A percentile compares a stretch with the other conserved stretches of the same genome.
phyloP scores from a whole-genome alignment of 2,797 vertebrate genomes.

The Aulostomus chinensis region DNA sequence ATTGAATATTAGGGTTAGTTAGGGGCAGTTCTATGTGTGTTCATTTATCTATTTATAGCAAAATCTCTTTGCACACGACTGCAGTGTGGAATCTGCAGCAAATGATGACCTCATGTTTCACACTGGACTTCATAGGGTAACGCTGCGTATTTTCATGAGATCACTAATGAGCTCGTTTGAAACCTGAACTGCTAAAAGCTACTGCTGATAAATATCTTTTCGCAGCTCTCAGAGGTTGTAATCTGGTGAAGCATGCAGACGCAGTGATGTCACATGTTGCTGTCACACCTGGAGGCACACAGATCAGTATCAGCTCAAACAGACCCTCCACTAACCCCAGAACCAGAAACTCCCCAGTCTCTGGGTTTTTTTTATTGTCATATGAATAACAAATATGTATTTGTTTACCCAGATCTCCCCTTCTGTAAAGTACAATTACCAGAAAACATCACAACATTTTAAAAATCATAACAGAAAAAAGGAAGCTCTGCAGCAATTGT shows the following conservation, averaged over 20 bases:
- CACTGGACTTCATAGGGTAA: no score
- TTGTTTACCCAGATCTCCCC: no score
- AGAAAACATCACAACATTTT: neutral
- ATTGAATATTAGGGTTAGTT: no score
- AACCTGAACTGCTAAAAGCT: slow-evolving; percentile 40
- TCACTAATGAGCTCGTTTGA: slow-evolving; percentile 14
- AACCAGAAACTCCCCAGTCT: neutral
- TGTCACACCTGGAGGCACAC: slow-evolving; percentile 50
- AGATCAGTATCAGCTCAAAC: slow-evolving; percentile 63
- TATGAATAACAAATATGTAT: no score
- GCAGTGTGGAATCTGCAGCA: no score
- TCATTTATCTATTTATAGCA: no score
- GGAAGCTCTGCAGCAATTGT: slow-evolving; percentile 13
- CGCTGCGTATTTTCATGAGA: neutral
- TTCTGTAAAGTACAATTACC: neutral
- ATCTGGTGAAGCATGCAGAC: slow-evolving; percentile 59
- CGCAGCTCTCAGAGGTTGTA: slow-evolving; percentile 47
- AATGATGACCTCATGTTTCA: no score
- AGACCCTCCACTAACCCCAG: slow-evolving; percentile 45
- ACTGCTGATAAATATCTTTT: slow-evolving; percentile 50
- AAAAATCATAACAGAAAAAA: slow-evolving; percentile 4
- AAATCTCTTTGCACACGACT: no score
- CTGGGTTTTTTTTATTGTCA: no score
- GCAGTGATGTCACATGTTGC: slow-evolving; percentile 64
- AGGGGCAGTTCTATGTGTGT: no score